Percentiles rank a stretch among this genome's conserved stretches.
These are phyloP conservation scores for Apoda limacodes DNA, from an alignment of 2,888 invertebrate species.

Conservation along the genomic window DNA sequence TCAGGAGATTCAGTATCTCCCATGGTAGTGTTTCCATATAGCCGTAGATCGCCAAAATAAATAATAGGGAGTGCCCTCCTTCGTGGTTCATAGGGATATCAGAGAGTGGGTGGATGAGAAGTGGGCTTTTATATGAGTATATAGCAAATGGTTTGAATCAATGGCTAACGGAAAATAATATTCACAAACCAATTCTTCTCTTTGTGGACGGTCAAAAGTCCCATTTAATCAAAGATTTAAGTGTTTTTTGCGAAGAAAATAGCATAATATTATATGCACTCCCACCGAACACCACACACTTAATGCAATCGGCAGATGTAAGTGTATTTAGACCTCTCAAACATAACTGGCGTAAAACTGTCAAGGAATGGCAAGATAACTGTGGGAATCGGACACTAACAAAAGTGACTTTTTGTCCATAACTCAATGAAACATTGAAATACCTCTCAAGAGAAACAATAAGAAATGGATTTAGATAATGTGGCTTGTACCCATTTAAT, in stretches of 20 bases:
- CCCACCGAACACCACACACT: slow-evolving; percentile 15
- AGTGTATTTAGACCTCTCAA: slow-evolving; percentile 13
- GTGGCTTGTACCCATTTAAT: too few relatives aligned
- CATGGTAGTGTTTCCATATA: too few relatives aligned
- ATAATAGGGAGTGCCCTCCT: too few relatives aligned
- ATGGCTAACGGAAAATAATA: slow-evolving; percentile 10
- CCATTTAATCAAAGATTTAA: slow-evolving; percentile 10
- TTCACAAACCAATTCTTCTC: slow-evolving; percentile 11
- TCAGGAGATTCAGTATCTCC: too few relatives aligned
- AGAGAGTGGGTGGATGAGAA: slow-evolving; percentile 15
- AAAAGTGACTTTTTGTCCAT: slow-evolving; percentile 10
- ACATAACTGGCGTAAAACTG: slow-evolving; percentile 6
- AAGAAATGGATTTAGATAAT: too few relatives aligned
- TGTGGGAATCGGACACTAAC: slow-evolving; percentile 4
- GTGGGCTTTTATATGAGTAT: slow-evolving; percentile 14
- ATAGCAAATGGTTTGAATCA: slow-evolving; percentile 8
- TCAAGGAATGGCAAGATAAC: slow-evolving; percentile 7
- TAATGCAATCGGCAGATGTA: slow-evolving; percentile 16
- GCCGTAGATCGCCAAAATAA: too few relatives aligned
- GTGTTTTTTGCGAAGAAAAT: slow-evolving; percentile 10
- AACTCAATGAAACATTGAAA: too few relatives aligned
- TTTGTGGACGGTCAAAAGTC: slow-evolving; percentile 15
- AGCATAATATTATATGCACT: slow-evolving; percentile 13
- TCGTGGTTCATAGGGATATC: slow-evolving; percentile 15
- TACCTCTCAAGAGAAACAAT: too few relatives aligned